phyloP scores from a whole-genome alignment of 2,797 vertebrate species.

The Apodemus agrarius region DNA sequence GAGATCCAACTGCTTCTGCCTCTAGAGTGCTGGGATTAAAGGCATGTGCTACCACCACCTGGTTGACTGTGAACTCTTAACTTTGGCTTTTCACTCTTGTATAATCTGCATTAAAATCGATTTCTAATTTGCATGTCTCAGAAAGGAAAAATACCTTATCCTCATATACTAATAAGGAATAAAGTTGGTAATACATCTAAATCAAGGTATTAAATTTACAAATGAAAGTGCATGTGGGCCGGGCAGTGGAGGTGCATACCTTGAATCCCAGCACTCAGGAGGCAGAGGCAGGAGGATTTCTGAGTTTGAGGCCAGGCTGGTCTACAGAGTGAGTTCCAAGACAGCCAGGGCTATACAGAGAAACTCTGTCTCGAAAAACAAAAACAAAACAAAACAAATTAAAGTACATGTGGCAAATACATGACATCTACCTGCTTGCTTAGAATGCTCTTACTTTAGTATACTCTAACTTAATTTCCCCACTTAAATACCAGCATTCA shows the following conservation, averaged over 20 bases:
- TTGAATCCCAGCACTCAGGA: too few relatives aligned
- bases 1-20: background rate
- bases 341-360: too few relatives aligned
- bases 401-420: slow-evolving; percentile 10
- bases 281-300: too few relatives aligned
- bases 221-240: background rate
- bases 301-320: too few relatives aligned
- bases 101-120: background rate
- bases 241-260: too few relatives aligned
- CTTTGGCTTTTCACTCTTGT: background rate
- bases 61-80: background rate
- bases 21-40: background rate
- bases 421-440: background rate
- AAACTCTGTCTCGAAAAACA: too few relatives aligned
- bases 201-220: slow-evolving; percentile 3
- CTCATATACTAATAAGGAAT: background rate
- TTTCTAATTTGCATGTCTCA: background rate
- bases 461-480: background rate
- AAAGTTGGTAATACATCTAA: background rate
- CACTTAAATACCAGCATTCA: background rate
- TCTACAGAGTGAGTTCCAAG: too few relatives aligned
- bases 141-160: background rate
- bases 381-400: background rate
- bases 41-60: background rate
- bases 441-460: background rate